Base-by-base conservation (phyloP, 2,113 vertebrate species). In the Onychorhynchus coronatus region DNA sequence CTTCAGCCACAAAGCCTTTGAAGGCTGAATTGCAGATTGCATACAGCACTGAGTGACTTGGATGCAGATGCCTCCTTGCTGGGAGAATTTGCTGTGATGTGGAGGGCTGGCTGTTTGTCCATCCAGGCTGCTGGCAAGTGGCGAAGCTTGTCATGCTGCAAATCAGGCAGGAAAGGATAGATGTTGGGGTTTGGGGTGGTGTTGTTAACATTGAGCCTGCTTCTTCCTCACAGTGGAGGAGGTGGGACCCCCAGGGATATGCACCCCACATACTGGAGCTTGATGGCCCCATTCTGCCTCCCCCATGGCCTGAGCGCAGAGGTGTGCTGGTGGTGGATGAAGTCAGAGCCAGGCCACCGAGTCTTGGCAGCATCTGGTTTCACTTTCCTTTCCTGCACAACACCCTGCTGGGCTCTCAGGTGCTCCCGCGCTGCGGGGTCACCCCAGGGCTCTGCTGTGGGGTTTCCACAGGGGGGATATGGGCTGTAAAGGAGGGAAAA, bases 251-350 rank as follows among this genome's bases (percentile, higher is more conserved):
- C 9, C 0, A 7, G 55, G 71, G 49, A 11, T 25, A 33, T 41
- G 85, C 52, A 52, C 8, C 30, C 56, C 1, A 0, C 17, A 23
- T 50, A 14, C 33, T 0, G 3, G 25, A 27, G 52, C 20, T 67
- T 1, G 1, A 4, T 4, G 4, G 22, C 75, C 4, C 0, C 19
- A 0, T 23, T 65, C 31, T 65, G 62, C 55, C 4, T 39, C 24
- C 52, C 24, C 19, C 0, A 0, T 41, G n/a, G n/a, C 67, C 83
- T 27, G 52, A 23, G 2, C 0, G 2, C 19, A 58, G 67, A 53
- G 52, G 7, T 1, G 3, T 35, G 62, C 52, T 72, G 22, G 56
- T 1, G 0, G 21, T 0, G 2, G 8, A 21, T 78, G 85, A 72
- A 91, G 56, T 39, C 59, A 22, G 59, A 42, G 39, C 5, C 33